Evolutionary conservation across 2,797 vertebrate genomes (phyloP).

Genomic region (Hyperoplus immaculatus): DNA sequence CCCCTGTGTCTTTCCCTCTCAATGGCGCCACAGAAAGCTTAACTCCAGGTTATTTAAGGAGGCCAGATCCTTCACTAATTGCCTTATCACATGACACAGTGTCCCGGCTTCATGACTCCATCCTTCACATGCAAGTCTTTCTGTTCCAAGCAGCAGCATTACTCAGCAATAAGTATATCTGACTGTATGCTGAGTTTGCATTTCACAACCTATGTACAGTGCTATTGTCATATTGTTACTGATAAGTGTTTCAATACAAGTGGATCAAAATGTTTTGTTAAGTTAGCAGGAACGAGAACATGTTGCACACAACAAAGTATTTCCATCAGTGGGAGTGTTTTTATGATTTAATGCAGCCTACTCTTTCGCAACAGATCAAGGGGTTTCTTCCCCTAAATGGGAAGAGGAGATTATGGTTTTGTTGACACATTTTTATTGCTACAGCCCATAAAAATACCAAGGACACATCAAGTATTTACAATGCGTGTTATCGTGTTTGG

Average conservation of each 20-base stretch:
- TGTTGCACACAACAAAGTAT: background rate
- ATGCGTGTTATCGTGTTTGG: background rate
- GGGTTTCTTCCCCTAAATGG: background rate
- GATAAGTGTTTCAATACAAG: conserved; percentile 23
- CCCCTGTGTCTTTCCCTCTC: conserved; percentile 12
- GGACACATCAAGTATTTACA: background rate
- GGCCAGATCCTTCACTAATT: conserved; percentile 64
- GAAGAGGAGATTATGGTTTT: background rate
- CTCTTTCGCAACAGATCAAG: conserved; percentile 15
- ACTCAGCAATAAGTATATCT: conserved; percentile 19
- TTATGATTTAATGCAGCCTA: conserved; percentile 18
- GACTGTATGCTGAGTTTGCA: conserved; percentile 9
- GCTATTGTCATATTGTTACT: background rate
- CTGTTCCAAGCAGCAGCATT: conserved; percentile 1
- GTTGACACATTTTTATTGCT: conserved; percentile 34
- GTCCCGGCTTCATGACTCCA: conserved; percentile 60
- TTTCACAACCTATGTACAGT: conserved; percentile 30
- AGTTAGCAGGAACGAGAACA: background rate
- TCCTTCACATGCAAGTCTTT: conserved; percentile 2
- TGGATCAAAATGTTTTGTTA: conserved; percentile 55
- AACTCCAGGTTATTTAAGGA: conserved; percentile 69
- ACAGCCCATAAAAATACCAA: conserved; percentile 33
- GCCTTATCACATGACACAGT: conserved; percentile 60
- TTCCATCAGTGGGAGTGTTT: conserved; percentile 38
- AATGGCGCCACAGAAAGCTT: conserved; percentile 16